Evolutionary conservation across 2,797 vertebrate species (phyloP).

Genomic region (Caiman crocodilus): DNA sequence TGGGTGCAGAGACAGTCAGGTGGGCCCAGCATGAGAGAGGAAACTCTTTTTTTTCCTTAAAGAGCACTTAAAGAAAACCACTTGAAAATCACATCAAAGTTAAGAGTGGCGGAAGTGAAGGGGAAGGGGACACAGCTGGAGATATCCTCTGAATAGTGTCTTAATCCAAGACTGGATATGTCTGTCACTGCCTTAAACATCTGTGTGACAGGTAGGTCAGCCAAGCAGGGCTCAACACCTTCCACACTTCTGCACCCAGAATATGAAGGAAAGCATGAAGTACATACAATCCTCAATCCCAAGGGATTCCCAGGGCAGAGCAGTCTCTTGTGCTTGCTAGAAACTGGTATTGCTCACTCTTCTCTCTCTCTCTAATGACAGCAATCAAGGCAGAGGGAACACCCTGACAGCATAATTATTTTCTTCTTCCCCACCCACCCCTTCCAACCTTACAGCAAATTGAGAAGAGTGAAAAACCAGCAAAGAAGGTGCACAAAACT

Average conservation of each 20-base stretch:
- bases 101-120: background rate
- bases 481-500: too few relatives aligned
- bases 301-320: background rate
- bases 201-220: conserved; percentile 10
- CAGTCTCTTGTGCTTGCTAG: background rate
- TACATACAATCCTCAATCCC: background rate
- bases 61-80: background rate
- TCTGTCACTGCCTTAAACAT: conserved; percentile 9
- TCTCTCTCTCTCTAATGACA: background rate
- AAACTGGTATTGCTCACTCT: background rate
- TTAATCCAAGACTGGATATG: conserved; percentile 34
- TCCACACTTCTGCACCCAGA: background rate
- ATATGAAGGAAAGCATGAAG: background rate
- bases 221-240: conserved; percentile 8
- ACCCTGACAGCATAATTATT: background rate
- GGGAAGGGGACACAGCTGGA: conserved; percentile 5
- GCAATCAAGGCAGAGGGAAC: rapidly evolving
- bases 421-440: background rate
- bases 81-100: background rate
- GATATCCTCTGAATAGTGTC: background rate
- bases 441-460: too few relatives aligned
- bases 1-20: background rate
- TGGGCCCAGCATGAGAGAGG: background rate
- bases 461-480: rapidly evolving
- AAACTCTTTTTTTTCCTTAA: background rate